These are phyloP conservation scores for Eueides isabella DNA, from an alignment of 1,140 invertebrate species.

Conservation along the genomic window DNA sequence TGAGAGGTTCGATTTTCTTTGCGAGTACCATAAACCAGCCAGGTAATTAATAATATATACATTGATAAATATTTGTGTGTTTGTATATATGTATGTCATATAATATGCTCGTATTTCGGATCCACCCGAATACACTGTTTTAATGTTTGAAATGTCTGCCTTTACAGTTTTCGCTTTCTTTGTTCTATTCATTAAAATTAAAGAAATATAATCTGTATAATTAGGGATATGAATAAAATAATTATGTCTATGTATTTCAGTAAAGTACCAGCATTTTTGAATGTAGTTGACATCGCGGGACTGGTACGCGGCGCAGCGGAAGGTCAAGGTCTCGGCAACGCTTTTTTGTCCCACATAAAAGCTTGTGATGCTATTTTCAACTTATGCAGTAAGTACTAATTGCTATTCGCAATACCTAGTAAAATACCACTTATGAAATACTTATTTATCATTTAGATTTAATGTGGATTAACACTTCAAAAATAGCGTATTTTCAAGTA, in stretches of 20 bases:
- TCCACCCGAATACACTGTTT: too few relatives aligned
- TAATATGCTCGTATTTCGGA: too few relatives aligned
- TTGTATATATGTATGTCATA: too few relatives aligned
- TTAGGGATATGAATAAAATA: background rate
- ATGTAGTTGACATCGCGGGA: conserved; percentile 99
- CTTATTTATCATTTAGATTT: background rate
- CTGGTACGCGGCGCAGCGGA: conserved; percentile 98
- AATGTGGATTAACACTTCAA: too few relatives aligned
- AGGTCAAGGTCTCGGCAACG: conserved; percentile 99
- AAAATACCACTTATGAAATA: background rate
- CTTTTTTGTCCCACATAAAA: conserved; percentile 98
- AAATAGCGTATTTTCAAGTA: background rate
- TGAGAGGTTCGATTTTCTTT: conserved; percentile 95
- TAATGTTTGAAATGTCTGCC: too few relatives aligned
- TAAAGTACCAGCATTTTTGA: conserved; percentile 98
- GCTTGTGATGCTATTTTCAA: conserved; percentile 99
- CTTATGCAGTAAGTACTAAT: conserved; percentile 92
- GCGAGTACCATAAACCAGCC: conserved; percentile 96
- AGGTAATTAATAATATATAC: conserved; percentile 84
- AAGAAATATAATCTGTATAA: background rate
- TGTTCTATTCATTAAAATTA: background rate
- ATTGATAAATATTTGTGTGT: background rate
- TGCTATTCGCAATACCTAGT: background rate
- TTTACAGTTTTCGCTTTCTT: background rate
- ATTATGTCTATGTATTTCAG: conserved; percentile 80